A percentile compares a stretch with the other conserved stretches of the same genome.
Evolutionary conservation across 2,888 invertebrate species (phyloP).

Genomic region (Calliphora vomitoria): DNA sequence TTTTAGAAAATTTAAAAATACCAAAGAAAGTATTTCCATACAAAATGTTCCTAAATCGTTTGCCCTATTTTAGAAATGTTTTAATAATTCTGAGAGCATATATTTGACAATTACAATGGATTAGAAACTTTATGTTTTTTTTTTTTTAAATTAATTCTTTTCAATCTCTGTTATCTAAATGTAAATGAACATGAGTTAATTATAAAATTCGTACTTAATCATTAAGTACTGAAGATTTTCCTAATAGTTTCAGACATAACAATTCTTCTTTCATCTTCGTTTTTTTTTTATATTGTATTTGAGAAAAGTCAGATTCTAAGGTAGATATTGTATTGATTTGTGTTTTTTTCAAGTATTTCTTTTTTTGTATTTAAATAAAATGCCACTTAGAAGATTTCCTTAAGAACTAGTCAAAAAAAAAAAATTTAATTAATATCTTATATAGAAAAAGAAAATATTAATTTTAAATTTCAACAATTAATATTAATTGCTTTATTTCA

Average conservation of each 20-base stretch:
- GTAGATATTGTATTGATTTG: conserved; percentile 29
- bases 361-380: conserved; percentile 54
- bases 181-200: conserved; percentile 22
- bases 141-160: conserved; percentile 9
- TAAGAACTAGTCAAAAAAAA: conserved; percentile 64
- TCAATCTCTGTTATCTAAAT: conserved; percentile 14
- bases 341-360: conserved; percentile 36
- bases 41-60: too few species aligned
- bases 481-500: conserved; percentile 55
- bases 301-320: conserved; percentile 21
- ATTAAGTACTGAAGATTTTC: conserved; percentile 51
- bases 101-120: too few species aligned
- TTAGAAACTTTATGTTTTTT: too few species aligned
- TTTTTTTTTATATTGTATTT: background rate
- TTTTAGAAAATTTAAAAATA: too few species aligned
- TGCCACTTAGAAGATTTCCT: conserved; percentile 68
- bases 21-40: background rate
- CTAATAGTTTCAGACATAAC: conserved; percentile 20
- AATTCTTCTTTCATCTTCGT: background rate
- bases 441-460: background rate
- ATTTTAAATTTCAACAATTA: conserved; percentile 45
- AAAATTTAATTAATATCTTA: conserved; percentile 14
- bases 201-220: conserved; percentile 47
- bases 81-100: too few species aligned
- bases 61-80: too few species aligned